phyloP scores from a whole-genome alignment of 2,888 invertebrate species.

The Sthenelais limicola region DNA sequence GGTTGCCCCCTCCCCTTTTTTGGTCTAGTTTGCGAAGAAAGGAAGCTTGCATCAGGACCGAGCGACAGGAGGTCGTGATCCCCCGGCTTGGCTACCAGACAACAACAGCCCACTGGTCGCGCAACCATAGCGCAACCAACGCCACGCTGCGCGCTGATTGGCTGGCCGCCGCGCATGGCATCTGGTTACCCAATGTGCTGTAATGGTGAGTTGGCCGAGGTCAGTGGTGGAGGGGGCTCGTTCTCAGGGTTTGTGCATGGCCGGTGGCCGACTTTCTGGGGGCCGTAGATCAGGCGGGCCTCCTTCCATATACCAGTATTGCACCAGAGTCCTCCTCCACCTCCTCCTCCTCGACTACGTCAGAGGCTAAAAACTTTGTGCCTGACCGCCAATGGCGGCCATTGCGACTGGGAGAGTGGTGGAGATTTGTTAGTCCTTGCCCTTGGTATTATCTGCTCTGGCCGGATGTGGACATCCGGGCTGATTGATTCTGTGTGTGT shows the following conservation, averaged over 20 bases:
- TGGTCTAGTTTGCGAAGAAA: too few species aligned
- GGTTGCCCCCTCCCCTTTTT: too few species aligned
- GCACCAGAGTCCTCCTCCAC: not conserved
- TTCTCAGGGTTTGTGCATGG: constrained; percentile 9
- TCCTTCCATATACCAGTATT: not conserved
- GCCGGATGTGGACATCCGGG: constrained; percentile 39
- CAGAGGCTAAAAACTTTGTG: too few species aligned
- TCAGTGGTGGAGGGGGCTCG: constrained; percentile 28
- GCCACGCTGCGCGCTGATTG: constrained; percentile 39
- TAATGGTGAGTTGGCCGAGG: constrained; percentile 39
- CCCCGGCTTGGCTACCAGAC: constrained; percentile 32
- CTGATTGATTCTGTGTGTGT: too few species aligned
- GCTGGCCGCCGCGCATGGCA: constrained; percentile 30
- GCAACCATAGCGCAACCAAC: constrained; percentile 20
- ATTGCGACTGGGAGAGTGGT: too few species aligned
- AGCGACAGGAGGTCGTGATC: constrained; percentile 27
- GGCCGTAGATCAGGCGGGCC: not conserved
- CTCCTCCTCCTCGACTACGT: not conserved
- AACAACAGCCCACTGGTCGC: too few species aligned
- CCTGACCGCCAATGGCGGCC: too few species aligned
- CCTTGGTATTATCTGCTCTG: too few species aligned
- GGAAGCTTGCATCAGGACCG: too few species aligned
- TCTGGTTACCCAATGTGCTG: constrained; percentile 43
- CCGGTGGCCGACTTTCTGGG: constrained; percentile 30
- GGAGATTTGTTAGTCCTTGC: too few species aligned